Percentiles rank a stretch among this genome's conserved stretches.
These are phyloP conservation scores for Polyergus mexicanus DNA, from an alignment of 1,140 invertebrate species.

Conservation along the genomic window DNA sequence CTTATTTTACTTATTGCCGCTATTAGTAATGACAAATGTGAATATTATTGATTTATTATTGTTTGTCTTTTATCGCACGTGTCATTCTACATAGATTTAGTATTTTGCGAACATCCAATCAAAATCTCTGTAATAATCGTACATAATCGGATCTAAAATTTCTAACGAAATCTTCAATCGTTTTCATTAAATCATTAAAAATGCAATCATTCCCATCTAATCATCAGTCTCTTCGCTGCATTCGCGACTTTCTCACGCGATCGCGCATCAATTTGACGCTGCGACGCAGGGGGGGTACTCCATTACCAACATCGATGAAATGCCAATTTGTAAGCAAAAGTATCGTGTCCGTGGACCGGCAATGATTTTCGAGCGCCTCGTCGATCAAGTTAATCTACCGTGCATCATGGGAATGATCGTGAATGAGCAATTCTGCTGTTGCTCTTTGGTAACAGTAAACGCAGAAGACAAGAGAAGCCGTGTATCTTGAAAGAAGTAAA, in stretches of 20 bases:
- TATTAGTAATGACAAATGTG: not conserved
- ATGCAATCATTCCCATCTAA: conserved; percentile 25
- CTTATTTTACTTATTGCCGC: not conserved
- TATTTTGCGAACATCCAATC: not conserved
- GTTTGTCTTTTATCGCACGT: not conserved
- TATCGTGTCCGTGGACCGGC: conserved; percentile 51
- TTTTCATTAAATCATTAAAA: conserved; percentile 20
- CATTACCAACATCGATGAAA: conserved; percentile 54
- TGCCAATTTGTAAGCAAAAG: conserved; percentile 70
- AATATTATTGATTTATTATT: not conserved
- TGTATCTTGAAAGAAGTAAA: not conserved
- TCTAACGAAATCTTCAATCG: conserved; percentile 1
- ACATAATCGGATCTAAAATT: not conserved
- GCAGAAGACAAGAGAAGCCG: not conserved
- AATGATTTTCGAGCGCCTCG: conserved; percentile 64
- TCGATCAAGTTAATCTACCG: conserved; percentile 70
- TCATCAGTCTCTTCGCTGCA: conserved; percentile 7
- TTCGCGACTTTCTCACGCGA: conserved; percentile 67
- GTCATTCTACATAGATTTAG: not conserved
- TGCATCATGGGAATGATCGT: conserved; percentile 63
- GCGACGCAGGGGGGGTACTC: conserved; percentile 1
- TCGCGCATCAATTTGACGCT: conserved; percentile 39
- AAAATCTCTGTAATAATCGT: conserved; percentile 3
- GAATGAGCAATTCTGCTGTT: conserved; percentile 25
- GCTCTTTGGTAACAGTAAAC: not conserved